phyloP scores from a whole-genome alignment of 2,113 vertebrate species.

The Axis porcinus region DNA sequence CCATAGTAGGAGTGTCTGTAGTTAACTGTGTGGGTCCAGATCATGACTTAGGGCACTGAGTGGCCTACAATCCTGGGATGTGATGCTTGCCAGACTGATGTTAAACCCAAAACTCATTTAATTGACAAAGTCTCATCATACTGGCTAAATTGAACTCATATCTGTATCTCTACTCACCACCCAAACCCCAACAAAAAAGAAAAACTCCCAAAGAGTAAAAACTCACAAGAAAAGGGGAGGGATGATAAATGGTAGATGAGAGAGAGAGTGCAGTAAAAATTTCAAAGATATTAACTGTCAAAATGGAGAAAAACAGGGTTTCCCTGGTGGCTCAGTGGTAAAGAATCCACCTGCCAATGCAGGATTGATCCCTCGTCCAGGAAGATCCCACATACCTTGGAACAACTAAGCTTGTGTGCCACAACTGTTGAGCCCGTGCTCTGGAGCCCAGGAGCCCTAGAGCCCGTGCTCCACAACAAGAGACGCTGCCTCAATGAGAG shows the following conservation, averaged over 20 bases:
- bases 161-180: background rate
- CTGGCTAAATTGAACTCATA: background rate
- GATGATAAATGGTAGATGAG: background rate
- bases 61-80: background rate
- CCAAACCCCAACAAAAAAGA: background rate
- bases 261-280: background rate
- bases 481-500: background rate
- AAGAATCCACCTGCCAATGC: background rate
- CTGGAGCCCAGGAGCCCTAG: background rate
- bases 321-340: background rate
- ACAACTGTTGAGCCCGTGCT: background rate
- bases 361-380: background rate
- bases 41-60: background rate
- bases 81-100: background rate
- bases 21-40: background rate
- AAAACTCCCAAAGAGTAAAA: background rate
- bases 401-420: background rate
- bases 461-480: background rate
- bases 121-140: background rate
- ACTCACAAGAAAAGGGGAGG: background rate
- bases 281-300: background rate
- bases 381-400: background rate
- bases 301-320: background rate
- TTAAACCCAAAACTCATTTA: background rate
- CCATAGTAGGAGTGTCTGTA: background rate